Conservation (phyloP, 2,888 invertebrate genomes). For the Zaprionus lineosus region DNA sequence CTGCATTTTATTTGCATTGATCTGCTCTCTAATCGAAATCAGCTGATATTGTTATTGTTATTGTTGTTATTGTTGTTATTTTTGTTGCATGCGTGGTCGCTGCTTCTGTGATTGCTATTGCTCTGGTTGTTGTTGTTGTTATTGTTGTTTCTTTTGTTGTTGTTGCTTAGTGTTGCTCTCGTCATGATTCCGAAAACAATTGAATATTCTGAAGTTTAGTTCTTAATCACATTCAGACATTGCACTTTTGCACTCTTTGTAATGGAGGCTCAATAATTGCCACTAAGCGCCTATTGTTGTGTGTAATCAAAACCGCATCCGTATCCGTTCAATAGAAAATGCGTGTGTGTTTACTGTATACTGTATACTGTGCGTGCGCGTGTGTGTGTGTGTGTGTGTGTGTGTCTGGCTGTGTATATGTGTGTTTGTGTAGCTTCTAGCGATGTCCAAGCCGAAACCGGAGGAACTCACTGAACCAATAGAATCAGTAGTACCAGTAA, state of each 20-base stretch:
- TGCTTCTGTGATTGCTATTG: no score
- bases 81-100: no score
- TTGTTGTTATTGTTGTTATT: slow-evolving; percentile 3
- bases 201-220: slow-evolving; percentile 46
- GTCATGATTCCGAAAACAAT: slow-evolving; percentile 58
- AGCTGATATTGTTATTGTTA: slow-evolving; percentile 29
- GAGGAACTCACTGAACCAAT: slow-evolving; percentile 31
- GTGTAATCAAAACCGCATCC: slow-evolving; percentile 53
- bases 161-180: slow-evolving; percentile 25
- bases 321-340: slow-evolving; percentile 54
- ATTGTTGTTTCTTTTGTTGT: slow-evolving; percentile 1
- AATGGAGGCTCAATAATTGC: slow-evolving; percentile 35
- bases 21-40: slow-evolving; percentile 44
- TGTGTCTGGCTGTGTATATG: no score
- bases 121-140: slow-evolving; percentile 10
- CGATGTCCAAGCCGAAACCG: slow-evolving; percentile 30
- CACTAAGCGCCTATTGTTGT: slow-evolving; percentile 24
- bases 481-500: slow-evolving; percentile 14
- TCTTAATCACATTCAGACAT: slow-evolving; percentile 65
- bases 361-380: not conserved
- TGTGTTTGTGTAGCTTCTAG: slow-evolving; percentile 6
- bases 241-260: slow-evolving; percentile 69
- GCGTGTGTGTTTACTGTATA: no score
- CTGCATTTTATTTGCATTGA: slow-evolving; percentile 31
- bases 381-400: not conserved